These are phyloP conservation scores for Silurus aristotelis DNA, from an alignment of 2,797 vertebrate species.

Conservation along the genomic window DNA sequence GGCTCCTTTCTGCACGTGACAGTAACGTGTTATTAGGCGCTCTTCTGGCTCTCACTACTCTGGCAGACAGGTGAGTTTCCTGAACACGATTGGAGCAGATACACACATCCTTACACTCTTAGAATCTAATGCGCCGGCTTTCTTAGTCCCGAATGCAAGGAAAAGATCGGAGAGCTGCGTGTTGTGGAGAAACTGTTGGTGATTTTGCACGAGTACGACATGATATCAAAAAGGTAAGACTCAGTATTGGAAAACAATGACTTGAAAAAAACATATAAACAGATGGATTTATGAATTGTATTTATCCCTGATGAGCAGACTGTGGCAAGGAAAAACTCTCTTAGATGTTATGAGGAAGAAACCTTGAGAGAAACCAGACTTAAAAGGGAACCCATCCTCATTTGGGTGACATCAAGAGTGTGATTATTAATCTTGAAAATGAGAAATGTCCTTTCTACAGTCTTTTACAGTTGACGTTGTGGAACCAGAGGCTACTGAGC, in stretches of 20 bases:
- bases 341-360: no score
- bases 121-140: background rate
- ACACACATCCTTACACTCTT: conserved; percentile 1
- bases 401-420: no score
- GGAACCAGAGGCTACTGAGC: no score
- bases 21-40: conserved; percentile 81
- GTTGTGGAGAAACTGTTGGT: conserved; percentile 83
- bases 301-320: no score
- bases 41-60: conserved; percentile 81
- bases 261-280: background rate
- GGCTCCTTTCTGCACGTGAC: conserved; percentile 81
- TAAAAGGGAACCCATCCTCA: no score
- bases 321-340: no score
- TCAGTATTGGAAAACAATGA: background rate
- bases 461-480: no score
- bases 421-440: no score
- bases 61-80: conserved; percentile 82
- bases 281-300: no score
- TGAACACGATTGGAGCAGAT: background rate
- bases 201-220: conserved; percentile 86
- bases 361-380: no score
- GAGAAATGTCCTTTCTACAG: no score
- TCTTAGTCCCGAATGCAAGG: conserved; percentile 78
- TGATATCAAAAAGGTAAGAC: conserved; percentile 83
- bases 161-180: conserved; percentile 81